Evolutionary conservation across 1,140 invertebrate species (phyloP).

Genomic region (Macrobrachium nipponense): DNA sequence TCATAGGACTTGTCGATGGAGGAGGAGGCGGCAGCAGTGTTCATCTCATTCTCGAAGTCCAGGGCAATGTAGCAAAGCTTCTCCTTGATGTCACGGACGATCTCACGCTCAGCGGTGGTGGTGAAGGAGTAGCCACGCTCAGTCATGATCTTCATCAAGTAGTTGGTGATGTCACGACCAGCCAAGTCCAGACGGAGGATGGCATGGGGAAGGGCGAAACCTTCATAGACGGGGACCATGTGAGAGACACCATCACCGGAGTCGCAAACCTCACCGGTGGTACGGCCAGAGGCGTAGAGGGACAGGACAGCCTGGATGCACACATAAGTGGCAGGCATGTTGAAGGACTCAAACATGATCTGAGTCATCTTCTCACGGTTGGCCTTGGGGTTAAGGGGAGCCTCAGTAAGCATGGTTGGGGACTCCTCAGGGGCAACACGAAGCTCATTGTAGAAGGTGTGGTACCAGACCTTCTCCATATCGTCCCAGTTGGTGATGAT

Average conservation of each 20-base stretch:
- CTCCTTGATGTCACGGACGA: constrained; percentile 93
- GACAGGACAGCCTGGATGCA: constrained; percentile 55
- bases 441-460: constrained; percentile 95
- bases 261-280: constrained; percentile 52
- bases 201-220: constrained; percentile 55
- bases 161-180: constrained; percentile 71
- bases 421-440: constrained; percentile 95
- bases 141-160: constrained; percentile 75
- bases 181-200: constrained; percentile 46
- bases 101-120: constrained; percentile 84
- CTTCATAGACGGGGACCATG: constrained; percentile 54
- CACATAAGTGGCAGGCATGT: constrained; percentile 40
- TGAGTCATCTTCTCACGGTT: constrained; percentile 90
- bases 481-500: constrained; percentile 95
- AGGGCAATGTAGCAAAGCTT: constrained; percentile 89
- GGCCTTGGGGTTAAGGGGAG: constrained; percentile 75
- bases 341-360: constrained; percentile 82
- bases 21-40: constrained; percentile 64
- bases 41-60: constrained; percentile 62
- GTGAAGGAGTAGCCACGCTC: constrained; percentile 75
- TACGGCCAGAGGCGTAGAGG: constrained; percentile 58
- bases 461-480: constrained; percentile 94
- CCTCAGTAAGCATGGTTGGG: constrained; percentile 86
- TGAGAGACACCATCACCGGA: constrained; percentile 56
- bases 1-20: constrained; percentile 69